Evolutionary conservation across 2,113 vertebrate species (phyloP), one percentile per base, ranked within the genome.

Genomic region (Ammospiza caudacuta): DNA sequence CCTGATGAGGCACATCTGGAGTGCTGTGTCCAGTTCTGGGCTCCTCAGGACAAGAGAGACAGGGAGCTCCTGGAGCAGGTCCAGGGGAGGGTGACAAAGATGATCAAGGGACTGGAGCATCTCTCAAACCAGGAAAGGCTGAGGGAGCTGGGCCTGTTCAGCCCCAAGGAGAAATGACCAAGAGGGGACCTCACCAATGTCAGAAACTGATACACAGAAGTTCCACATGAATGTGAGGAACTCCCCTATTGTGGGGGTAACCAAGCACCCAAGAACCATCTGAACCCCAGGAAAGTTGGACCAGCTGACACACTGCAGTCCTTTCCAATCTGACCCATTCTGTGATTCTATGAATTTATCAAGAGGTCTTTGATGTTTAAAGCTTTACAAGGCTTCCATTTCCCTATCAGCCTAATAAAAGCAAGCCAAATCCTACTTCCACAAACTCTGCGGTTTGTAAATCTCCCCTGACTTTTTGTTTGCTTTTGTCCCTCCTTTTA

Each of bases 221-320:
- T 15, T 41, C 24, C 70, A 41, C 15, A 29, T 4, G 9, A 49
- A 41, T 3, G 7, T 28, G 43, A 46, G 6, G 22, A 67, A 35
- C 31, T 43, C 6, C 15, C 8, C 39, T 31, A 14, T 17, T 44
- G 21, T 27, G 21, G 0, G 0, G 1, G 31, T 67, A 16, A 76
- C 25, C 0, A 0, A 41, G 62, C 35, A 11, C 31, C 6, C 52
- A 35, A 58, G 31, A 58, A 41, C 35, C 0, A 0, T 35, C 83
- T 51, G 31, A 37, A 67, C 21, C 7, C 11, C 70, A 31, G 16
- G 24, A 25, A 51, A 20, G 43, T 0, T 14, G 8, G 43, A 58
- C 52, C 70, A 67, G 31, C 18, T 35, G 54, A 58, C 15, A 27
- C 20, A 35, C 13, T 35, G 31, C 22, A 33, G 14, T 43, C 25